Evolutionary conservation across 2,797 vertebrate genomes (phyloP).

Genomic region (Catharus ustulatus): DNA sequence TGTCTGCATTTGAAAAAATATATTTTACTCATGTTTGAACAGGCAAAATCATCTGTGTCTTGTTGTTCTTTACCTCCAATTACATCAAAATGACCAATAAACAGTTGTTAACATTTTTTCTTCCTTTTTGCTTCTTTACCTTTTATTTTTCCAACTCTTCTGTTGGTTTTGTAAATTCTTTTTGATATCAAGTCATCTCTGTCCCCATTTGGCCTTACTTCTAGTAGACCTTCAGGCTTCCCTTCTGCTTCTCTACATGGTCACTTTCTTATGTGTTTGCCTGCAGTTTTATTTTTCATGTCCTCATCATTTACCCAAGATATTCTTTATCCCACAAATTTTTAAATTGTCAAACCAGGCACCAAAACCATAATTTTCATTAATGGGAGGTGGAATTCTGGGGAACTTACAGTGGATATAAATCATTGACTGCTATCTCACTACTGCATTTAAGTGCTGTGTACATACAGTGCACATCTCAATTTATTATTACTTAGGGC

Average conservation of each 20-base stretch:
- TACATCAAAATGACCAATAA: neutral
- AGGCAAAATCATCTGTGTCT: neutral
- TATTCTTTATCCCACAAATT: neutral
- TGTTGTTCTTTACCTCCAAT: neutral
- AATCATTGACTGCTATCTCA: neutral
- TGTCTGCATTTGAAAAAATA: neutral
- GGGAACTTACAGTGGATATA: neutral
- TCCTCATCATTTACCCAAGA: neutral
- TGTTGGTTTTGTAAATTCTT: neutral
- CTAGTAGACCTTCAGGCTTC: neutral
- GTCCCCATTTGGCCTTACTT: neutral
- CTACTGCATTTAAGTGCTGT: neutral
- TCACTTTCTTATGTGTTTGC: neutral
- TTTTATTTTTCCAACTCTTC: neutral
- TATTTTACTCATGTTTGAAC: neutral
- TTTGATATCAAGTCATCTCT: neutral
- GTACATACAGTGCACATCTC: neutral
- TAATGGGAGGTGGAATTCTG: neutral
- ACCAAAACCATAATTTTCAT: neutral
- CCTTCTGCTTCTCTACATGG: neutral
- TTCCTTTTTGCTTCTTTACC: neutral
- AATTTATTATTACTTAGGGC: neutral
- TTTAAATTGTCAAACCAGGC: neutral
- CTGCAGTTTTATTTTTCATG: neutral
- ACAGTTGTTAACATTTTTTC: neutral